Conservation (phyloP, 2,888 invertebrate species). For the Plebejus anna region DNA sequence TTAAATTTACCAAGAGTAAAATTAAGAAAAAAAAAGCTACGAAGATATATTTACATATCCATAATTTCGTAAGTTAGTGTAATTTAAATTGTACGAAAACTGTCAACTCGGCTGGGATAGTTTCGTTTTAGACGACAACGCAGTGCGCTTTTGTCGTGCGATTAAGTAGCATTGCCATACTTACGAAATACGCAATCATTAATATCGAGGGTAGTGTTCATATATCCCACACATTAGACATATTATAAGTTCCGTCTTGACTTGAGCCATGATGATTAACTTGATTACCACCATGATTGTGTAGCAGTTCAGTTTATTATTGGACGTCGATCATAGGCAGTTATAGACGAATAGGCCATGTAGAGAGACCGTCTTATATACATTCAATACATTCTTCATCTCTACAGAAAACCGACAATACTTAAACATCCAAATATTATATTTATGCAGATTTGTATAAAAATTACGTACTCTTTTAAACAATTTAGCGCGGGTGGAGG, state of each 20-base stretch:
- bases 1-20: constrained; percentile 11
- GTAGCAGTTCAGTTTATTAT: no score
- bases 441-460: no score
- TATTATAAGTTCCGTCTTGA: no score
- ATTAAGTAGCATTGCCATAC: constrained; percentile 26
- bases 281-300: no score
- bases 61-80: constrained; percentile 24
- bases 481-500: no score
- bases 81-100: constrained; percentile 18
- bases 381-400: neutral
- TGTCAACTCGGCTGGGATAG: constrained; percentile 14
- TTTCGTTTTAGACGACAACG: neutral
- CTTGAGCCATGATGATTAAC: no score
- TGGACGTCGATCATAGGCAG: no score
- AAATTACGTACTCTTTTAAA: no score
- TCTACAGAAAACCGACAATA: neutral
- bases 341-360: no score
- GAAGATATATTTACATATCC: constrained; percentile 28
- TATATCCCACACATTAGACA: constrained; percentile 7
- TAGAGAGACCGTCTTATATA: no score
- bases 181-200: constrained; percentile 28
- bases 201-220: neutral
- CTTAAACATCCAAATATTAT: neutral
- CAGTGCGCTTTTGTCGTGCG: neutral
- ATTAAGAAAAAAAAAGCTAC: constrained; percentile 7